Evolutionary conservation across 2,888 invertebrate species (phyloP).

Genomic region (Drosophila tanythrix): DNA sequence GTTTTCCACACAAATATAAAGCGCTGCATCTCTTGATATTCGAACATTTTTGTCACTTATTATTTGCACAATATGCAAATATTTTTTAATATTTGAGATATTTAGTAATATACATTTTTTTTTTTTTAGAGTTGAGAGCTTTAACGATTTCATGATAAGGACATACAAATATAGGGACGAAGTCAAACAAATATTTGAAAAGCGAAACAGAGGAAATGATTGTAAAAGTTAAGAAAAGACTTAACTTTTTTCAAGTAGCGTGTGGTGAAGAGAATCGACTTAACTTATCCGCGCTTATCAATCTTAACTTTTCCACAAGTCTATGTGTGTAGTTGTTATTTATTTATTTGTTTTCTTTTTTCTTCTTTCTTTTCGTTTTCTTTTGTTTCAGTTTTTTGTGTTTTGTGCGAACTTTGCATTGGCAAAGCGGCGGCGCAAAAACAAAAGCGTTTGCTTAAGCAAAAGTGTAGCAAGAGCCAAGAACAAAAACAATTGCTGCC

Average conservation of each 20-base stretch:
- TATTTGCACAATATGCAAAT: not conserved
- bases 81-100: not conserved
- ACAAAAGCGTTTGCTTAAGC: constrained; percentile 50
- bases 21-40: not conserved
- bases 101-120: not conserved
- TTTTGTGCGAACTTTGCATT: constrained; percentile 59
- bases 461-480: constrained; percentile 33
- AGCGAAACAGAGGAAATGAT: not conserved
- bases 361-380: constrained; percentile 19
- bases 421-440: constrained; percentile 27
- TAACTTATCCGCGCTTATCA: not conserved
- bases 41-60: not conserved
- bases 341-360: constrained; percentile 22
- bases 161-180: not conserved
- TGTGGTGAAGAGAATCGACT: not conserved
- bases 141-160: not conserved
- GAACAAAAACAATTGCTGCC: constrained; percentile 32
- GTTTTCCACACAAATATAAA: not conserved
- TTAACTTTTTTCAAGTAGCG: not conserved
- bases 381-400: constrained; percentile 13
- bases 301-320: not conserved
- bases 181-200: not conserved
- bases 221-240: not conserved
- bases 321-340: not conserved
- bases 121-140: not conserved